Evolutionary conservation across 2,888 invertebrate genomes (phyloP).

Genomic region (Stenchaetothrips biformis): DNA sequence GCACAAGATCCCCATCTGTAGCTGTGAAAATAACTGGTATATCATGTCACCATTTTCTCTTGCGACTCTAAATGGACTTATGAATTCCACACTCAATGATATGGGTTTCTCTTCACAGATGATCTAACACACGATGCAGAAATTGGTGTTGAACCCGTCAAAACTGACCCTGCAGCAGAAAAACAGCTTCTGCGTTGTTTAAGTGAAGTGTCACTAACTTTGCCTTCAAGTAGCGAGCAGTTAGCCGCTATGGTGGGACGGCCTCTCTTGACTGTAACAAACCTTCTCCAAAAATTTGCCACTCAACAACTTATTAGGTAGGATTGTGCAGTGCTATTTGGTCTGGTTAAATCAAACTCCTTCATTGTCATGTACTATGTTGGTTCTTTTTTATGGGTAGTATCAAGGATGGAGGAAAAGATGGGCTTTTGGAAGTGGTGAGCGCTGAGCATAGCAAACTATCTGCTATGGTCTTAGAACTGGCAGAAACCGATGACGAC

Average conservation of each 20-base stretch:
- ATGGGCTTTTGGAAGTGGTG: conserved; percentile 50
- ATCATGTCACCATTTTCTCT: background rate
- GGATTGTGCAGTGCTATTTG: conserved; percentile 33
- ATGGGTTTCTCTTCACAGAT: conserved; percentile 33
- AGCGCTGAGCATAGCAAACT: conserved; percentile 56
- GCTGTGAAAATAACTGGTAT: conserved; percentile 34
- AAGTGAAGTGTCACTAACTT: conserved; percentile 62
- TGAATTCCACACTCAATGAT: no score
- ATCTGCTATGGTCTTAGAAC: conserved; percentile 51
- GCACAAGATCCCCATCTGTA: conserved; percentile 34
- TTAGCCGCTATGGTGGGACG: conserved; percentile 50
- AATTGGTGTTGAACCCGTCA: conserved; percentile 33
- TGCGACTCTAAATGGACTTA: no score
- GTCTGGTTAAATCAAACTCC: conserved; percentile 13
- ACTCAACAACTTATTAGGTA: conserved; percentile 66
- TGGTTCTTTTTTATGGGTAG: conserved; percentile 41
- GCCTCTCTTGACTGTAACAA: conserved; percentile 60
- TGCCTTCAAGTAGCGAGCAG: conserved; percentile 61
- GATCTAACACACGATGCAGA: conserved; percentile 32
- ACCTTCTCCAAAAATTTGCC: conserved; percentile 70
- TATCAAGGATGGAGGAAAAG: conserved; percentile 50
- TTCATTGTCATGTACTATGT: background rate
- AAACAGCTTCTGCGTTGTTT: conserved; percentile 60
- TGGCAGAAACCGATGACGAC: conserved; percentile 39
- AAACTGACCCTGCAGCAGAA: conserved; percentile 58